Base-by-base conservation (phyloP, 2,113 vertebrate species). In the Pteruthius melanotis region DNA sequence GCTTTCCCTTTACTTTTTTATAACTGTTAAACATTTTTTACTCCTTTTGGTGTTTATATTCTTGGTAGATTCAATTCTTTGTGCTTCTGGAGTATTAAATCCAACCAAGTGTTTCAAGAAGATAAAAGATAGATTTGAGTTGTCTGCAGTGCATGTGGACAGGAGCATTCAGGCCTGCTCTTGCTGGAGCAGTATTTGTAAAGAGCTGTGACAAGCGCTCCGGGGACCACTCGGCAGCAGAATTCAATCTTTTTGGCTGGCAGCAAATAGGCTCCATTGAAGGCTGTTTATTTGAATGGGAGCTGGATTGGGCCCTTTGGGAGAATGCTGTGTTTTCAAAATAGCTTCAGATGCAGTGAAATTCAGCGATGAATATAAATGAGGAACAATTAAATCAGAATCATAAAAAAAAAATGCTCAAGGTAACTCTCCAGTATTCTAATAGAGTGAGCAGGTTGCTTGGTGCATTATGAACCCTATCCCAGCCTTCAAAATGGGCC, bases 271-370 rank as follows among this genome's bases (percentile, higher is more conserved):
- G 87, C 65, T 95, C 81, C 91, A 91, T 87, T 95, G 95, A 96
- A 96, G 80, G 83, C 93, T 94, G 93, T 97, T 96, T 95, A 90
- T 95, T 96, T 96, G 93, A 97, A 94, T 96, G 92, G 90, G 95
- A 95, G 86, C 94, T 94, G 94, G 90, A 83, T 87, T 84, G 74
- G 81, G 61, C 89, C 93, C 86, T 96, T 87, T 84, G 95, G 95
- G 96, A 95, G n/a, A 87, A 69, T 33, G 80, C 83, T 68, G 49
- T 61, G 64, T 79, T 93, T 96, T 93, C 92, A 78, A 35, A 96
- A 91, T 94, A 95, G 88, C 77, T 92, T 96, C 90, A 87, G 86
- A 94, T 93, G 86, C 80, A 47, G 83, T 69, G 88, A 61, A 87
- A 95, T 92, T 93, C 92, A 45, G 88, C 0, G 7, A 83, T 95